phyloP scores from a whole-genome alignment of 2,797 vertebrate genomes.

The Helarctos malayanus region DNA sequence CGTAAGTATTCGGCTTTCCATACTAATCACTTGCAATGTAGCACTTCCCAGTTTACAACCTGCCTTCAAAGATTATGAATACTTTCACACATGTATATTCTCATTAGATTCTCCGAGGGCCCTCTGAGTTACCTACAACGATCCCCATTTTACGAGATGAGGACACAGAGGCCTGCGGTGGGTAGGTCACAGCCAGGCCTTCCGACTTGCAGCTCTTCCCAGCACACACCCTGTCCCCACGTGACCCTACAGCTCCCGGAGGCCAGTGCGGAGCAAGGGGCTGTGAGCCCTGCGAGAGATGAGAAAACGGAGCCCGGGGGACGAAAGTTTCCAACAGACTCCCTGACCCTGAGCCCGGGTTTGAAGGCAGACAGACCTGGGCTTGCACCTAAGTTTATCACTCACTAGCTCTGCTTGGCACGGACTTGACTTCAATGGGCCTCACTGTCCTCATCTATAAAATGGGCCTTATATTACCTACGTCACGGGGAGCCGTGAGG shows the following conservation, averaged over 20 bases:
- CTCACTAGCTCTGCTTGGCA: not conserved
- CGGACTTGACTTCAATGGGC: not conserved
- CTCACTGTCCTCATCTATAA: not conserved
- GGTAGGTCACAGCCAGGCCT: not conserved
- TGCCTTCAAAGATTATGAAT: not conserved
- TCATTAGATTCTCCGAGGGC: not conserved
- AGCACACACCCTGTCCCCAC: rapidly evolving
- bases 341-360: not conserved
- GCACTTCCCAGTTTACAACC: not conserved
- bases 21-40: not conserved
- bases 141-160: not conserved
- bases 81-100: not conserved
- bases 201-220: not conserved
- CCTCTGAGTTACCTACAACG: not conserved
- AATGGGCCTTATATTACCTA: not conserved
- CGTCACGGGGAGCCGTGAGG: too few species aligned
- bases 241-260: not conserved
- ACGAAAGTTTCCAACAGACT: not conserved
- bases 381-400: not conserved
- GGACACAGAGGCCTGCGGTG: not conserved
- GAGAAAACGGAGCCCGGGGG: not conserved
- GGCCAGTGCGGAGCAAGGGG: not conserved
- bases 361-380: not conserved
- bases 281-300: not conserved
- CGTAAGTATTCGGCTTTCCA: not conserved